Evolutionary conservation across 1,140 invertebrate species (phyloP), one percentile per base, ranked within the genome.

Genomic region (Helicoverpa armigera): DNA sequence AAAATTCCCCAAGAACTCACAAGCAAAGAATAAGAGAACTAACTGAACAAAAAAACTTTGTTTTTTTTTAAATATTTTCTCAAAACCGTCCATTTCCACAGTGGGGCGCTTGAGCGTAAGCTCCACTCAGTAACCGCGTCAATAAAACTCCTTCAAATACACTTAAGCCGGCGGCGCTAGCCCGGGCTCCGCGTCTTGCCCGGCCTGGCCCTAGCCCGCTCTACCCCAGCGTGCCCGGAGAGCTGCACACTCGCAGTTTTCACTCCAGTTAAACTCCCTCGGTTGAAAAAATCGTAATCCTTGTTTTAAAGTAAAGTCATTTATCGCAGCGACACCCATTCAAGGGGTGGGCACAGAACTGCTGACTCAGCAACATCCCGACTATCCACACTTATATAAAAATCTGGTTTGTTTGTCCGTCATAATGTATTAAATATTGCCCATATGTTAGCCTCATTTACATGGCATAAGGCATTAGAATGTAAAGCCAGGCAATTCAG

Each of bases 301-400:
- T 69, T 82, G 83, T 90, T 89, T 85, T 85, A 89, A 89, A 89
- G 87, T 88, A 89, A 90, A 86, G 83, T 85, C 87, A 83, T 91
- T 91, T 86, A 86, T 87, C 75, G 50, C 10, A 18, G 23, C 43
- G 74, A 72, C 75, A 35, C 43, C 50, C 4, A 61, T 50, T 67
- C 65, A 9, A 50, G 23, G 74, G 74, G 54, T 13, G 5, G 16
- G 53, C 51, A 35, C n/a, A n/a, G 69, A 58, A n/a, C 23, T 58
- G 53, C 12, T 53, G 61, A 77, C 4, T 65, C 60, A 67, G 12
- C 56, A 3, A 18, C 3, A 75, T 73, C n/a, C 16, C 7, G 3
- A 43, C 35, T 53, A 67, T 77, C 65, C 31, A 63, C 29, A 12
- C 11, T 51, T n/a, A 16, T 12, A n/a, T 10, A 76, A 60, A 48